Evolutionary conservation across 2,113 vertebrate genomes (phyloP), one percentile per base, ranked within the genome.

Genomic region (Paraplagusia blochii): DNA sequence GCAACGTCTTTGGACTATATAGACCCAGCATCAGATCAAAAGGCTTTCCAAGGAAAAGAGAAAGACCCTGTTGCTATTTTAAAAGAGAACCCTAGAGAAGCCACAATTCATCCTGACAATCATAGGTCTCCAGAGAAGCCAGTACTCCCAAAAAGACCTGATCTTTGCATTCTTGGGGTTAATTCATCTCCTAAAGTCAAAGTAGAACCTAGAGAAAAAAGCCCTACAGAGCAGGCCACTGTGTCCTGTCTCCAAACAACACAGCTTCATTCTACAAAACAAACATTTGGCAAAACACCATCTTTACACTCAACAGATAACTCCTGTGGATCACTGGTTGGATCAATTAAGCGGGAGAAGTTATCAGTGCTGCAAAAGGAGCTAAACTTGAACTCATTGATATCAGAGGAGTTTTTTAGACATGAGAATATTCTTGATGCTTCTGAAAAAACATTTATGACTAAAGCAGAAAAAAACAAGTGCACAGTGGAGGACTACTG

Each of bases 361-460:
- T 91, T 92, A 13, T 91, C 86, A 58, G 87, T 91, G 78, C 68
- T 92, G 74, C 90, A 90, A 60, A 94, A 93, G 86, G 95, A 93
- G 65, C 91, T 92, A 65, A 92, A 92, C 84, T 77, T 92, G 45
- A 29, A 29, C 22, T 89, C 88, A 35, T 77, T 93, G n/a, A 81
- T 88, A 12, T 22, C 9, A 2, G 60, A 64, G 42, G 33, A 29
- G 6, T 7, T 35, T 1, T 33, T 6, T 44, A 7, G 11, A 44
- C 33, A 34, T 11, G 50, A 42, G 38, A 33, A 11, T 16, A 1
- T 1, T 11, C 11, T 40, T 0, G 36, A 5, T 34, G 17, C 1
- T 1, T 8, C 44, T 47, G n/a, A 2, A 2, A 38, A 11, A 12
- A 36, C 17, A 9, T 12, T 22, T 13, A 33, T 5, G 16, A 48